phyloP scores from a whole-genome alignment of 1,140 invertebrate genomes.

The Drosophila littoralis region DNA sequence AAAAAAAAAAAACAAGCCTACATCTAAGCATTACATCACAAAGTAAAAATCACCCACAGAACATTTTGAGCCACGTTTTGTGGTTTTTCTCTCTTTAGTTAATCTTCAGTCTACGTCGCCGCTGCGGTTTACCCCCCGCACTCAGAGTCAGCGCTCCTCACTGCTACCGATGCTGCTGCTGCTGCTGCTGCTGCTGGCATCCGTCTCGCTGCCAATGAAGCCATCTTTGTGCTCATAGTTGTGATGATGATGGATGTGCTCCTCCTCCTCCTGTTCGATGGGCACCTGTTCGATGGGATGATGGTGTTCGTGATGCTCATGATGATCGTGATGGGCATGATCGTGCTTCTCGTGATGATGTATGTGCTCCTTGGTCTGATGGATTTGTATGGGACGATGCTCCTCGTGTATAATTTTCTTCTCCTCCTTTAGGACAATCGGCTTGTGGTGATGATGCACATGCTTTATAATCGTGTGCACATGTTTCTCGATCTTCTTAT shows the following conservation, averaged over 20 bases:
- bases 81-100: constrained; percentile 9
- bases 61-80: constrained; percentile 16
- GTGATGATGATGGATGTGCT: constrained; percentile 80
- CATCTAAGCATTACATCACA: constrained; percentile 44
- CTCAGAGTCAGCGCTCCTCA: constrained; percentile 58
- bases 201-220: constrained; percentile 47
- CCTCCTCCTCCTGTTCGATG: constrained; percentile 74
- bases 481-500: constrained; percentile 83
- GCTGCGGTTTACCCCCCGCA: not conserved
- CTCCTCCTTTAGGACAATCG: constrained; percentile 81
- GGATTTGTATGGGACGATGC: constrained; percentile 74
- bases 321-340: constrained; percentile 65
- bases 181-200: constrained; percentile 54
- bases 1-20: constrained; percentile 36
- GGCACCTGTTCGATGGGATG: constrained; percentile 47
- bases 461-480: constrained; percentile 80
- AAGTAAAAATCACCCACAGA: constrained; percentile 39
- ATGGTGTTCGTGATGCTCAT: constrained; percentile 56
- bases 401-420: constrained; percentile 81
- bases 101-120: constrained; percentile 30
- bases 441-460: constrained; percentile 83
- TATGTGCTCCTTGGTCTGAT: constrained; percentile 77
- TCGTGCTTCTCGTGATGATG: constrained; percentile 79
- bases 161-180: constrained; percentile 50
- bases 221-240: constrained; percentile 77